phyloP scores from a whole-genome alignment of 2,113 vertebrate genomes.

The Cyrtonyx montezumae region DNA sequence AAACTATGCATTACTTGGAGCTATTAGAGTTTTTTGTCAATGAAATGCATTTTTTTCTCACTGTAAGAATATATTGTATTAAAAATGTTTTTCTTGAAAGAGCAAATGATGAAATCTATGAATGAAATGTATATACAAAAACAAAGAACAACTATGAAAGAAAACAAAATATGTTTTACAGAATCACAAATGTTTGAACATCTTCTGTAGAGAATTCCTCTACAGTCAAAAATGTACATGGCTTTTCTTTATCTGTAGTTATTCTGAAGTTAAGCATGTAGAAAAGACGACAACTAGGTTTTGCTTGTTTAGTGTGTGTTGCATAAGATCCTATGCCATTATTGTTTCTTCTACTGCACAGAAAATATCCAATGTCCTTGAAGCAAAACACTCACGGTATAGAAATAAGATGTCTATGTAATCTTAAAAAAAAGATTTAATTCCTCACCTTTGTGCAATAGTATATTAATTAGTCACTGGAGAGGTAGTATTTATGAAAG shows the following conservation, averaged over 20 bases:
- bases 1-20: neutral
- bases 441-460: slow-evolving; percentile 26
- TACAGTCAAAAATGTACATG: neutral
- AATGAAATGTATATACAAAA: neutral
- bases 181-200: neutral
- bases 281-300: neutral
- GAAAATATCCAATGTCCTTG: neutral
- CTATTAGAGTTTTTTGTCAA: neutral
- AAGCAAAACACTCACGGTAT: neutral
- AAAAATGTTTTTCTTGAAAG: neutral
- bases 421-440: slow-evolving; percentile 19
- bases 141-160: neutral
- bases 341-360: neutral
- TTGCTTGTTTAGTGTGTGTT: neutral
- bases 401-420: neutral
- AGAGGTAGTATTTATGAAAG: slow-evolving; percentile 27
- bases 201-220: neutral
- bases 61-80: neutral
- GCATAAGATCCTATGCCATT: neutral
- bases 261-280: neutral
- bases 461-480: neutral
- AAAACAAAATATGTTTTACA: neutral
- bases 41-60: neutral
- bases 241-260: neutral
- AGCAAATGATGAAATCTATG: neutral